Percentiles rank a stretch among this genome's conserved stretches.
Conservation (phyloP, 2,797 vertebrate genomes). For the Chaenodraco wilsoni region DNA sequence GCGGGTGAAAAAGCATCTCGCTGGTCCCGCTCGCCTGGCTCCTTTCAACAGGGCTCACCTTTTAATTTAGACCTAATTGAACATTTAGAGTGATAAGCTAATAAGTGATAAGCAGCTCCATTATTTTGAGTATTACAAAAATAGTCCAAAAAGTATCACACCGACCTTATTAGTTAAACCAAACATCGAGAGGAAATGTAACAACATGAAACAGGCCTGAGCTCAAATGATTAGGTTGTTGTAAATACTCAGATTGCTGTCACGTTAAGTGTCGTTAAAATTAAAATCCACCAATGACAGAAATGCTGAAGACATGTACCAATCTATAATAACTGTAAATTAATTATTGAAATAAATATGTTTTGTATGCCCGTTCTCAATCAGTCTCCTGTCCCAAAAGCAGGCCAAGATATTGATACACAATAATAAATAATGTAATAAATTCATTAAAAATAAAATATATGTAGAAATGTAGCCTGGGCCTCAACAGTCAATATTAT, state of each 20-base stretch:
- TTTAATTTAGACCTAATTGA: slow-evolving; percentile 52
- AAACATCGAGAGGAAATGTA: slow-evolving; percentile 1
- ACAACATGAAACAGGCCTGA: slow-evolving; percentile 16
- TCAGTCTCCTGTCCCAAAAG: not conserved
- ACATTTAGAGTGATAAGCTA: slow-evolving; percentile 35
- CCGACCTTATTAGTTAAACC: not conserved
- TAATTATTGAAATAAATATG: slow-evolving; percentile 5
- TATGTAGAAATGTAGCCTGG: not conserved
- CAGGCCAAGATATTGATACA: slow-evolving; percentile 3
- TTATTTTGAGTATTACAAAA: not conserved
- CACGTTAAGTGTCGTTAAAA: slow-evolving; percentile 35
- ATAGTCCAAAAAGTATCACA: slow-evolving; percentile 21
- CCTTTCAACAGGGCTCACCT: slow-evolving; percentile 38
- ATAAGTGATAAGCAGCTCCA: not conserved
- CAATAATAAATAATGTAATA: not conserved
- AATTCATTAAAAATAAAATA: not conserved
- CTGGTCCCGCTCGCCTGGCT: slow-evolving; percentile 33
- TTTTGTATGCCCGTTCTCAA: slow-evolving; percentile 16
- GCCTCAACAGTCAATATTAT: slow-evolving; percentile 15
- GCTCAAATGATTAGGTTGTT: slow-evolving; percentile 8
- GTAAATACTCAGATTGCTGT: slow-evolving; percentile 19
- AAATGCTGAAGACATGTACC: slow-evolving; percentile 22
- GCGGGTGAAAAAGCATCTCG: slow-evolving; percentile 20
- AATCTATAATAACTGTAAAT: slow-evolving; percentile 1
- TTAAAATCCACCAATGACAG: slow-evolving; percentile 18